These are phyloP conservation scores for Cerceris ruficornis DNA, from an alignment of 2,888 invertebrate species.

Conservation along the genomic window DNA sequence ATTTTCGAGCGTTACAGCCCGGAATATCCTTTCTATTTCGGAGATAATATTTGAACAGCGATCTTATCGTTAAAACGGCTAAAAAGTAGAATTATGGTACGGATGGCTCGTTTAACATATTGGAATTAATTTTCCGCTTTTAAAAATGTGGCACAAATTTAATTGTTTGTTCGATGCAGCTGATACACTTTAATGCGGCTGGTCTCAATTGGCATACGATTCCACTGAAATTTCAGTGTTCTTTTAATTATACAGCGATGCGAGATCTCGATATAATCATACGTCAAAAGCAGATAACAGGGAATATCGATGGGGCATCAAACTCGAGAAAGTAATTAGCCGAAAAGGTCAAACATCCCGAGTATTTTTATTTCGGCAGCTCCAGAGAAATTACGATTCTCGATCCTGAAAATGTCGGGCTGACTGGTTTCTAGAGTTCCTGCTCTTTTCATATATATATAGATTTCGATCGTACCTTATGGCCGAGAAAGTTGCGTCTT, in stretches of 20 bases:
- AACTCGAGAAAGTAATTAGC: conserved; percentile 39
- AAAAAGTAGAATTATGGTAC: too few relatives aligned
- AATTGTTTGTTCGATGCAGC: too few relatives aligned
- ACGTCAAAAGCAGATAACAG: neutral
- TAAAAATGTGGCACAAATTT: too few relatives aligned
- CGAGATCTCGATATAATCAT: neutral
- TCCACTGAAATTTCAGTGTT: neutral
- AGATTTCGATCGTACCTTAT: conserved; percentile 2
- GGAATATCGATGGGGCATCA: neutral
- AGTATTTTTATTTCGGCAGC: conserved; percentile 14
- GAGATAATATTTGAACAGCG: too few relatives aligned
- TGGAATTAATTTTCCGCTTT: too few relatives aligned
- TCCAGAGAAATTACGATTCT: conserved; percentile 18
- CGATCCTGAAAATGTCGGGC: neutral
- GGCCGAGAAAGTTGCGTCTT: conserved; percentile 58
- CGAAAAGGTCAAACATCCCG: conserved; percentile 42
- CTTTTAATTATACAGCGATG: neutral
- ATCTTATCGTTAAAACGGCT: too few relatives aligned
- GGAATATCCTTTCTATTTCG: too few relatives aligned
- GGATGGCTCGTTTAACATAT: too few relatives aligned
- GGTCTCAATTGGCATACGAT: neutral
- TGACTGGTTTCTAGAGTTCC: conserved; percentile 3
- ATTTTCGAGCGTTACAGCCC: too few relatives aligned
- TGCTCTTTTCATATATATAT: conserved; percentile 3
- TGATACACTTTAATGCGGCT: too few relatives aligned